Base-by-base conservation (phyloP, 2,888 invertebrate genomes). In the Mythimna albipuncta region DNA sequence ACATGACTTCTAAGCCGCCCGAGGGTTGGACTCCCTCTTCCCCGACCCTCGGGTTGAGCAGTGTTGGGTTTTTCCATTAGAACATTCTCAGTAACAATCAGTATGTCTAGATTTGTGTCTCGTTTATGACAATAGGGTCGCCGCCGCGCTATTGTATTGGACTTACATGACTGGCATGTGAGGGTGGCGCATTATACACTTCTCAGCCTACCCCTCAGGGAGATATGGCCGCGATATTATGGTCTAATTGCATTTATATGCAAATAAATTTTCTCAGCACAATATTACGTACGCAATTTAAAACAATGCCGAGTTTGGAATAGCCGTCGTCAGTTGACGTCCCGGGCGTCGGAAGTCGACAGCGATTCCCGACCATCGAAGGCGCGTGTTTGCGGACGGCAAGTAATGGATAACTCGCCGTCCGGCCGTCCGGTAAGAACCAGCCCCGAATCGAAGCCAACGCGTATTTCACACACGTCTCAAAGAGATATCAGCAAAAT, bases 21-120 rank as follows among this genome's bases (percentile, higher is more conserved):
- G 47, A 47, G 47, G 47, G 47, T 47, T 6, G 47, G 47, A 11
- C 44, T 16, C 16, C 47, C 47, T 16, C 6, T 47, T 16, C 47
- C 47, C 19, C 38, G 26, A 74, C 68, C 69, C 44, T 52, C 19
- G 44, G 4, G 0, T n/a, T 9, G 35, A 16, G 4, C n/a, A 26
- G 21, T 35, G n/a, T 58, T 44, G 68, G 76, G 73, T 26, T 74
- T 74, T 61, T 13, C 77, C 38, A 54, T 54, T 61, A 69, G 10
- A 10, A 69, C 54, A 54, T 61, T 69, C 59, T 47, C 21, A 69
- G 69, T 38, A 61, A 2, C 59, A 47, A 35, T 16, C 21, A 16
- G 35, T 32, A 68, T 41, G 26, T n/a, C 52, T 76, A 76, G 69
- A 68, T 68, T 32, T 54, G 32, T 44, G 44, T 10, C 52, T 11